Conservation (phyloP, 2,888 invertebrate genomes). For the Orchesella flavescens region DNA sequence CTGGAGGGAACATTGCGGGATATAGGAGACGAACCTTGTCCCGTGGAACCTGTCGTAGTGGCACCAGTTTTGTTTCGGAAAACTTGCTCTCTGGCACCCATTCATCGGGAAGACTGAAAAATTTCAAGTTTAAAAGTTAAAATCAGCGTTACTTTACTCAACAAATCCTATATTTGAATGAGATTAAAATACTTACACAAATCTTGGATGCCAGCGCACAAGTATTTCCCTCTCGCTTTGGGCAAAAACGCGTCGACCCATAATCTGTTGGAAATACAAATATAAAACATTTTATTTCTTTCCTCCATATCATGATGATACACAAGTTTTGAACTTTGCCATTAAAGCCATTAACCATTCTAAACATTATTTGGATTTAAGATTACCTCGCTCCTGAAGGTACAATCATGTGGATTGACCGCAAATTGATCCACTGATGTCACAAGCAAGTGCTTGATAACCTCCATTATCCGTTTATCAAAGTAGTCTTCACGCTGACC, state of each 20-base stretch:
- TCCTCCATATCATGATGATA: neutral
- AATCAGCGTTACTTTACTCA: neutral
- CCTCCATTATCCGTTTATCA: slow-evolving; percentile 94
- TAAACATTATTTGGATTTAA: neutral
- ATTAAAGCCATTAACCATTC: neutral
- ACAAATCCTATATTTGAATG: neutral
- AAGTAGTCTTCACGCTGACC: slow-evolving; percentile 95
- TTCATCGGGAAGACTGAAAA: slow-evolving; percentile 70
- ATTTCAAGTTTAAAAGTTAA: neutral
- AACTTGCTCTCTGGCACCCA: slow-evolving; percentile 71
- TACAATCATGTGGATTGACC: slow-evolving; percentile 66
- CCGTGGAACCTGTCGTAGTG: slow-evolving; percentile 69
- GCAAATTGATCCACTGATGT: slow-evolving; percentile 78
- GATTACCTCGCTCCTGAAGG: slow-evolving; percentile 69
- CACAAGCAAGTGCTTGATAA: slow-evolving; percentile 86
- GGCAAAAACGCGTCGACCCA: slow-evolving; percentile 80
- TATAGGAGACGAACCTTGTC: slow-evolving; percentile 69
- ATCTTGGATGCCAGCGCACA: slow-evolving; percentile 86
- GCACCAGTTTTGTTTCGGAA: slow-evolving; percentile 66
- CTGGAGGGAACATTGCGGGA: slow-evolving; percentile 70
- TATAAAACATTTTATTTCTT: neutral
- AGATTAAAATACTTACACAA: slow-evolving; percentile 90
- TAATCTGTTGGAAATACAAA: slow-evolving; percentile 74
- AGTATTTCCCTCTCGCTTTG: slow-evolving; percentile 83
- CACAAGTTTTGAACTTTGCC: neutral